A percentile compares a stretch with the other conserved stretches of the same genome.
These are phyloP conservation scores for Australoheros facetus DNA, from an alignment of 2,797 vertebrate genomes.

Conservation along the genomic window DNA sequence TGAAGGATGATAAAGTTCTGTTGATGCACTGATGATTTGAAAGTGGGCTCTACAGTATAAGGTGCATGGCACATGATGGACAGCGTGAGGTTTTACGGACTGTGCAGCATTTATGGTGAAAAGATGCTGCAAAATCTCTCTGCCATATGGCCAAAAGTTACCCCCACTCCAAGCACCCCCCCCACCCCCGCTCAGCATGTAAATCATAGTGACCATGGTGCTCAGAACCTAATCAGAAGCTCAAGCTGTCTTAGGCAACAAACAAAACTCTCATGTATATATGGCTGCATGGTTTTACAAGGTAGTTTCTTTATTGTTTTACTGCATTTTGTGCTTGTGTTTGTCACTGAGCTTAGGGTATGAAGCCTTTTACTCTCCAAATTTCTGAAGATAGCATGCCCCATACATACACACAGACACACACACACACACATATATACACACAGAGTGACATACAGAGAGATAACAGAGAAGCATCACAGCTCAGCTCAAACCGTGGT, in stretches of 20 bases:
- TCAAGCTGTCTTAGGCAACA: slow-evolving; percentile 2
- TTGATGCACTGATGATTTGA: background rate
- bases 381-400: slow-evolving; percentile 5
- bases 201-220: background rate
- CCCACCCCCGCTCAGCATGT: background rate
- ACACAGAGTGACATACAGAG: slow-evolving; percentile 11
- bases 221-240: background rate
- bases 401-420: slow-evolving; percentile 1
- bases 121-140: background rate
- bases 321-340: background rate
- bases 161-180: background rate
- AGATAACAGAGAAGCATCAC: background rate
- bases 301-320: background rate
- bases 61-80: background rate
- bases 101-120: background rate
- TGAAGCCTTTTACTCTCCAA: background rate
- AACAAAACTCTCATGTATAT: background rate
- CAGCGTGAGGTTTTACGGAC: background rate
- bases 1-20: slow-evolving; percentile 37
- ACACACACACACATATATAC: background rate
- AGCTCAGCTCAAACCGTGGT: background rate
- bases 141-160: slow-evolving; percentile 21
- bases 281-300: background rate
- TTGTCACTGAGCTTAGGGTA: background rate
- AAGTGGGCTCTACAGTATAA: background rate